A percentile compares a stretch with the other conserved stretches of the same genome.
Evolutionary conservation across 2,113 vertebrate species (phyloP).

Genomic region (Lepidiolamprologus cunningtoni): DNA sequence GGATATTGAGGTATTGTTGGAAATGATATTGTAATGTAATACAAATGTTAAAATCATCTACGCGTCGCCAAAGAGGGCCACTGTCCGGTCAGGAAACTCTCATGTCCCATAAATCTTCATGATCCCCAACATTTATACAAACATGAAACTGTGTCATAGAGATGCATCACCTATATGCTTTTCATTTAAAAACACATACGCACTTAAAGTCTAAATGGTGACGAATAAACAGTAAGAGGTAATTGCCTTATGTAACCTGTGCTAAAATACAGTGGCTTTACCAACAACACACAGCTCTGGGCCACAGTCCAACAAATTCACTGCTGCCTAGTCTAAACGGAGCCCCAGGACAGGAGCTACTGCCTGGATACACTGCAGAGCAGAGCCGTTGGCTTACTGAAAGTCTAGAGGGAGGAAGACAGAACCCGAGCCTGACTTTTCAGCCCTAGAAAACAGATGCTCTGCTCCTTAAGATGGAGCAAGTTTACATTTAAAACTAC

Average conservation of each 20-base stretch:
- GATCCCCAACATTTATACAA: neutral
- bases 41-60: constrained; percentile 28
- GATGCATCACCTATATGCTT: neutral
- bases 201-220: neutral
- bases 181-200: neutral
- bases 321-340: constrained; percentile 31
- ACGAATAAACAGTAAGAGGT: neutral
- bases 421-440: neutral
- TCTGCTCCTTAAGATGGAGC: neutral
- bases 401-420: neutral
- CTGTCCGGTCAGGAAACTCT: neutral
- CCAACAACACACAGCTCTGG: constrained; percentile 47
- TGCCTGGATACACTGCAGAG: constrained; percentile 39
- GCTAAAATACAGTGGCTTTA: constrained; percentile 29
- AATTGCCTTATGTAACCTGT: constrained; percentile 40
- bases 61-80: neutral
- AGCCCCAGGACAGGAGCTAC: constrained; percentile 48
- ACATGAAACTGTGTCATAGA: neutral
- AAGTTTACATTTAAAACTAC: neutral
- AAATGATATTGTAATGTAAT: neutral
- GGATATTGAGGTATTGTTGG: constrained; percentile 2
- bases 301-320: constrained; percentile 33
- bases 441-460: neutral
- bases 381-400: constrained; percentile 1
- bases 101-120: neutral